Evolutionary conservation across 1,140 invertebrate genomes (phyloP), one percentile per base, ranked within the genome.

Genomic region (Drosophila navojoa): DNA sequence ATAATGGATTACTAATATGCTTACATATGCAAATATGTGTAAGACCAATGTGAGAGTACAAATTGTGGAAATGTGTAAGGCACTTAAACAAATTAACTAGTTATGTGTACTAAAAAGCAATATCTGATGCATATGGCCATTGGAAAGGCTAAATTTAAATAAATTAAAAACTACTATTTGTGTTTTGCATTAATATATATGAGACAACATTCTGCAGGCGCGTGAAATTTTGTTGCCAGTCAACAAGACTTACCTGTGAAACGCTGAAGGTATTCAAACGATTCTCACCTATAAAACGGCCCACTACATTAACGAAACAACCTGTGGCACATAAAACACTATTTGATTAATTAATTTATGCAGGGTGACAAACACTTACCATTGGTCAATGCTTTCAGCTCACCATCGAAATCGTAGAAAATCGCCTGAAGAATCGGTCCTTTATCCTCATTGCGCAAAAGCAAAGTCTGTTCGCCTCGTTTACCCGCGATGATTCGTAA

Each of bases 361-460:
- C 32, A 19, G 2, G 2, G 19, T 1, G 19, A 27, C 27, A 27
- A 47, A 19, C 25, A 3, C 50, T 74, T 78, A 53, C 90, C 90
- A 52, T 45, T 59, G 7, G 7, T 50, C 11, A 70, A 45, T 0
- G 45, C 13, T 3, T 60, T 50, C 11, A 90, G 29, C 38, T 72
- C 70, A 1, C 29, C 77, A 4, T 82, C 71, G 15, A 90, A 91
- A 53, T 92, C 90, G 57, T 89, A 76, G 44, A 75, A 92, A 29
- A 90, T 74, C 11, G 81, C 76, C 57, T 87, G 90, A 0, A 92
- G 54, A 5, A 92, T 72, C 10, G 91, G 89, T 3, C 90, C 90
- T 0, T 74, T 60, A 0, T 63, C 53, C 5, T 71, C 68, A 47
- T 76, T 90, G 2, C 89, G 74, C 15, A 92, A 40, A 0, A 92